phyloP scores from a whole-genome alignment of 2,797 vertebrate genomes.

The Pseudochirops corinnae region DNA sequence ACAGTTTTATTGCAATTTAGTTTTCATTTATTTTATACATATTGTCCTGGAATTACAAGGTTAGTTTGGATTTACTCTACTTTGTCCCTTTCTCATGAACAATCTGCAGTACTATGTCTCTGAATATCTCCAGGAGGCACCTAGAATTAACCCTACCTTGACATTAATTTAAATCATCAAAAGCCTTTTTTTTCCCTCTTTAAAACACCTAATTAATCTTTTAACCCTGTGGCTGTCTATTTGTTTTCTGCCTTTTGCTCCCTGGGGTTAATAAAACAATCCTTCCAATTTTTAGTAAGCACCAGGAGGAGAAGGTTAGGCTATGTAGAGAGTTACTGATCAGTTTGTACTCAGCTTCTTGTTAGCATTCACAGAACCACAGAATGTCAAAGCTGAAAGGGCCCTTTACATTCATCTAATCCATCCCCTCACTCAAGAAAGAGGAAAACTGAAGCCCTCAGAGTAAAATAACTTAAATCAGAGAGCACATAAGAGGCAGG shows the following conservation, averaged over 20 bases:
- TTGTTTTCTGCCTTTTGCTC: constrained; percentile 3
- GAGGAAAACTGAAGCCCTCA: background rate
- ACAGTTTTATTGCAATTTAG: background rate
- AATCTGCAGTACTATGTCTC: background rate
- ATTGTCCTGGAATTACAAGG: background rate
- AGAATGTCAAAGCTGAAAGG: background rate
- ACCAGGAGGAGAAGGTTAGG: background rate
- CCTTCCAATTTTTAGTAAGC: constrained; percentile 23
- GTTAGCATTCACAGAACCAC: background rate
- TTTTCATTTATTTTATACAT: background rate
- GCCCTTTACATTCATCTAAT: background rate
- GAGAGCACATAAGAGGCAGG: background rate
- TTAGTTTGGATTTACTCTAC: background rate
- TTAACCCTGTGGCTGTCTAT: constrained; percentile 8
- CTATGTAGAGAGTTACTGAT: background rate
- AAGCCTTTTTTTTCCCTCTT: background rate
- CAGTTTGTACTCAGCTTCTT: background rate
- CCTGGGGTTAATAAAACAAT: background rate
- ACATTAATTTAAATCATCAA: constrained; percentile 1
- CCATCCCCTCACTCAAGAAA: background rate
- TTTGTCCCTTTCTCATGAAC: background rate
- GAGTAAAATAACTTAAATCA: background rate
- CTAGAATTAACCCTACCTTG: constrained; percentile 6
- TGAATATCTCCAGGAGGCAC: background rate
- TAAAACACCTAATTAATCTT: constrained; percentile 46